Conservation (phyloP, 2,113 vertebrate genomes). For the Perca schrenkii region DNA sequence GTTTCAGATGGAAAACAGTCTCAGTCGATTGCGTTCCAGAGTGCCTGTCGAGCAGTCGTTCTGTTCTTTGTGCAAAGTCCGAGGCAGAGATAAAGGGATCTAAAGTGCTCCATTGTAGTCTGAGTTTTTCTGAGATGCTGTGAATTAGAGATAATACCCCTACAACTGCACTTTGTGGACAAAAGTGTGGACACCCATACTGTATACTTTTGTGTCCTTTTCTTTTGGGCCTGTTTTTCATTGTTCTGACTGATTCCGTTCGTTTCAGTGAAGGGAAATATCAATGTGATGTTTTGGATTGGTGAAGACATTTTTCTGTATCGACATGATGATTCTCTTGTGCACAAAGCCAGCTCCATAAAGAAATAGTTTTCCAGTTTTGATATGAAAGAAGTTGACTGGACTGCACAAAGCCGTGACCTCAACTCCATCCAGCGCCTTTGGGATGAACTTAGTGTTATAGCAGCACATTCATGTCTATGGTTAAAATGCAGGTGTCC, state of each 20-base stretch:
- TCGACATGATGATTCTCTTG: not conserved
- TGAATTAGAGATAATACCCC: not conserved
- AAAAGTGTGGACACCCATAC: not conserved
- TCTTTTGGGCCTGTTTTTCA: not conserved
- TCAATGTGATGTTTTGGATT: not conserved
- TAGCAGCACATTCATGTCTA: too few relatives aligned
- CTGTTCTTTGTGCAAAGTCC: conserved; percentile 30
- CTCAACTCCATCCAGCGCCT: not conserved
- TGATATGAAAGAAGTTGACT: not conserved
- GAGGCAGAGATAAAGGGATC: conserved; percentile 24
- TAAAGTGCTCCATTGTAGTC: conserved; percentile 19
- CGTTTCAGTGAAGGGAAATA: not conserved
- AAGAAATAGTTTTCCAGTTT: not conserved
- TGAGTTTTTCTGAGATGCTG: not conserved
- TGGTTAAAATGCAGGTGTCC: too few relatives aligned
- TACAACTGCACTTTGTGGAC: not conserved
- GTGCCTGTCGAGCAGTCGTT: conserved; percentile 5
- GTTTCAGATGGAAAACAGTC: conserved; percentile 36
- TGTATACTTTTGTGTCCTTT: not conserved
- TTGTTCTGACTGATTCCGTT: not conserved
- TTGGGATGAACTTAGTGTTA: not conserved
- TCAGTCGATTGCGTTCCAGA: conserved; percentile 29
- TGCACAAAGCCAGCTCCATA: not conserved
- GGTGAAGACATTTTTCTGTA: not conserved
- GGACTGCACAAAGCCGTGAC: not conserved